phyloP scores from a whole-genome alignment of 2,888 invertebrate species.

The Zeuzera pyrina region DNA sequence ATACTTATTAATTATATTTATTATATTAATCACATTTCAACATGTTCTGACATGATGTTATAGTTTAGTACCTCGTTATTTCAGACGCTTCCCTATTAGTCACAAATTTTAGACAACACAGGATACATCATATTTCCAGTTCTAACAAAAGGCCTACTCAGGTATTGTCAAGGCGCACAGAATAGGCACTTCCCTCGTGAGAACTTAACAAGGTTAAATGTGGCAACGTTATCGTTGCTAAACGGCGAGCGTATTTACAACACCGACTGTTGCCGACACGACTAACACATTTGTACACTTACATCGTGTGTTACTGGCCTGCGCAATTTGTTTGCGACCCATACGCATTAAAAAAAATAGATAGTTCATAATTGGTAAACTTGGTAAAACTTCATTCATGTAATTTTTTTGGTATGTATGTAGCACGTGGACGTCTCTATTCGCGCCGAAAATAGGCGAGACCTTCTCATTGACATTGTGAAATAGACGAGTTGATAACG shows the following conservation, averaged over 20 bases:
- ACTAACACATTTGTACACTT: conserved; percentile 46
- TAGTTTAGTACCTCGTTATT: background rate
- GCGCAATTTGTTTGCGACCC: conserved; percentile 18
- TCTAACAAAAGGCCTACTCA: conserved; percentile 65
- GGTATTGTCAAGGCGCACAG: conserved; percentile 69
- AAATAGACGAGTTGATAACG: conserved; percentile 70
- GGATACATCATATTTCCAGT: conserved; percentile 46
- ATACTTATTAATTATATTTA: too few relatives aligned
- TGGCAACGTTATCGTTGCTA: conserved; percentile 71
- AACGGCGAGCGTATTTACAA: conserved; percentile 69
- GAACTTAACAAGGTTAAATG: conserved; percentile 71
- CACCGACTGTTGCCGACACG: conserved; percentile 62
- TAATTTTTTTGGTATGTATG: background rate
- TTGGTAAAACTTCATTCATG: background rate
- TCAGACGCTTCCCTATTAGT: background rate
- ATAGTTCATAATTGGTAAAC: background rate
- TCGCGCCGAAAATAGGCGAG: conserved; percentile 60
- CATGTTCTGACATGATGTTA: too few relatives aligned
- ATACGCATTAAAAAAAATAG: conserved; percentile 5
- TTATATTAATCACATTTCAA: too few relatives aligned
- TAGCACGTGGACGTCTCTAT: conserved; percentile 35
- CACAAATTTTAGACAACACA: conserved; percentile 44
- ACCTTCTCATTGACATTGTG: conserved; percentile 74
- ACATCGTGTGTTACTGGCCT: conserved; percentile 20
- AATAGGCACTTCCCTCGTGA: conserved; percentile 72